These are phyloP conservation scores for Pristionchus exspectatus DNA, from an alignment of 2,888 invertebrate species.

Conservation along the genomic window DNA sequence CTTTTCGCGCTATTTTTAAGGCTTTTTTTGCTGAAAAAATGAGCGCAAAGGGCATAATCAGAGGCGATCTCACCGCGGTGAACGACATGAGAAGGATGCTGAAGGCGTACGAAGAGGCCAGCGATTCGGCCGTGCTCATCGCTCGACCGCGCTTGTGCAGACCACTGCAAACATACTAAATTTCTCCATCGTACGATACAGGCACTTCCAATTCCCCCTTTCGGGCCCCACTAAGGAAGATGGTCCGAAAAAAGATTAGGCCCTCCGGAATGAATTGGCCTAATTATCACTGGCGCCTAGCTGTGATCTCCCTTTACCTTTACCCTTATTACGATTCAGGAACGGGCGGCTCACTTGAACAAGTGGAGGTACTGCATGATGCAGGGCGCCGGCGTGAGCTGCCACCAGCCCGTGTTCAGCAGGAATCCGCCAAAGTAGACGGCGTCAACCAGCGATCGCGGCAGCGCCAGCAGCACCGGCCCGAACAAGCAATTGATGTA, in stretches of 20 bases:
- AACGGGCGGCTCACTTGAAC: constrained; percentile 31
- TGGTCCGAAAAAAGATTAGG: too few species aligned
- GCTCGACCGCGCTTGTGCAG: constrained; percentile 31
- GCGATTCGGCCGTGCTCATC: not conserved
- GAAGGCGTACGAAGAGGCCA: not conserved
- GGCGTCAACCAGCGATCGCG: not conserved
- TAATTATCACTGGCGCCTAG: too few species aligned
- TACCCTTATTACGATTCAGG: too few species aligned
- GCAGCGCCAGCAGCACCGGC: not conserved
- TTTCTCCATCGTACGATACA: too few species aligned
- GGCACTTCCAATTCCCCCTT: too few species aligned
- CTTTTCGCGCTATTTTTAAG: too few species aligned
- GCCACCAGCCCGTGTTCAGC: constrained; percentile 27
- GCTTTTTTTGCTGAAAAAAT: too few species aligned
- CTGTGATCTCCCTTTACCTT: too few species aligned
- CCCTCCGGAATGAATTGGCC: too few species aligned
- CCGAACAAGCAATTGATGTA: not conserved
- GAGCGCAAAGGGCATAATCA: too few species aligned
- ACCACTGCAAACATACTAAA: not conserved
- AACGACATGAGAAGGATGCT: not conserved
- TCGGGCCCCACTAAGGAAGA: too few species aligned
- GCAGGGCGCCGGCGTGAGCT: constrained; percentile 2
- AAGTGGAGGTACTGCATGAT: constrained; percentile 23
- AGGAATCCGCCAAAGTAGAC: not conserved
- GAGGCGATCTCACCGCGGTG: constrained; percentile 1